A percentile compares a stretch with the other conserved stretches of the same genome.
Evolutionary conservation across 53 echinoderm and acorn worm genomes (phyloP).

Genomic region (Crossaster papposus): DNA sequence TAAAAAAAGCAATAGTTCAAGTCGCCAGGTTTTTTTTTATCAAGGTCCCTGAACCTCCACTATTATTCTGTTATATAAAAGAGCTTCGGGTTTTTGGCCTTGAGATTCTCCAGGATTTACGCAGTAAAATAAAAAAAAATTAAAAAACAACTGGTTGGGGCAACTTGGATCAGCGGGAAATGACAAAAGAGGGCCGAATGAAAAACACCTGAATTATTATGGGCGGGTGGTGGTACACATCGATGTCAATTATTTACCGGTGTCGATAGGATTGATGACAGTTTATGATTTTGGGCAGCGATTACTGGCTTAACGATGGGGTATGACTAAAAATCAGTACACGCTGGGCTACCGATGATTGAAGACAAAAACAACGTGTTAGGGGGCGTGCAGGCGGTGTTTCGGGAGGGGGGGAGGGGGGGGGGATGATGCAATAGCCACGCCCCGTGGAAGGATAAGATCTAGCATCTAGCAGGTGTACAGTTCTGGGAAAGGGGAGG

Average conservation of each 20-base stretch:
- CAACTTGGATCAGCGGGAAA: too few relatives aligned
- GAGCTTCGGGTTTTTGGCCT: constrained; percentile 5
- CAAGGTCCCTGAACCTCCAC: not conserved
- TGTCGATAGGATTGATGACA: not conserved
- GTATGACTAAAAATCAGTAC: too few relatives aligned
- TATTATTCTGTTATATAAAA: not conserved
- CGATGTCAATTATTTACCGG: not conserved
- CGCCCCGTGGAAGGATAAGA: too few relatives aligned
- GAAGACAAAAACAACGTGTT: too few relatives aligned
- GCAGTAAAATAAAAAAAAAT: not conserved
- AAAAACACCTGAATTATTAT: not conserved
- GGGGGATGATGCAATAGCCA: too few relatives aligned
- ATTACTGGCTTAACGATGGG: too few relatives aligned
- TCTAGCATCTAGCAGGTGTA: too few relatives aligned
- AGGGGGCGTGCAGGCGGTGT: too few relatives aligned
- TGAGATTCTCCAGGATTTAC: not conserved
- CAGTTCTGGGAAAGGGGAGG: too few relatives aligned
- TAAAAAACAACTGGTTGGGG: not conserved
- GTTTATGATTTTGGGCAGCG: too few relatives aligned
- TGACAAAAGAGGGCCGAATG: not conserved
- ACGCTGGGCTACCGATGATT: too few relatives aligned
- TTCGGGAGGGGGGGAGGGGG: too few relatives aligned
- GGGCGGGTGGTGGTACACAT: not conserved
- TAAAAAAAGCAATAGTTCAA: constrained; percentile 31
- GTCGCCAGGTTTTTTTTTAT: not conserved